Conservation (phyloP, 2,888 invertebrate species). For the Rhaphigaster nebulosa region DNA sequence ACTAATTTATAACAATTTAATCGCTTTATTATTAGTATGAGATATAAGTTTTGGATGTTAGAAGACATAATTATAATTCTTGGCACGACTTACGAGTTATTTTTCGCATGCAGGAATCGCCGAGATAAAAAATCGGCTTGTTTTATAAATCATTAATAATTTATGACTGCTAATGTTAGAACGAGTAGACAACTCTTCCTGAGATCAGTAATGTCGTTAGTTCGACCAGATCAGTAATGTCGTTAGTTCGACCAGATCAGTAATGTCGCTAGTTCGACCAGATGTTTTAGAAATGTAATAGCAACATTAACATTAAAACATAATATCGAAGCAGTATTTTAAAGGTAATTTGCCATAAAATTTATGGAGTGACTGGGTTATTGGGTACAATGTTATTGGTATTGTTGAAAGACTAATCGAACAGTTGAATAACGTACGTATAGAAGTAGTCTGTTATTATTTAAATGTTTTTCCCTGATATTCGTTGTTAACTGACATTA, state of each 20-base stretch:
- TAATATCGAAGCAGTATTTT: no score
- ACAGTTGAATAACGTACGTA: no score
- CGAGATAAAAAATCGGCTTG: not conserved
- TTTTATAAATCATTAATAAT: constrained; percentile 17
- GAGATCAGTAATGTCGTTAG: not conserved
- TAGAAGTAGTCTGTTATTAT: no score
- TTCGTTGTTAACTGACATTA: no score
- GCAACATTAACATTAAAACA: no score
- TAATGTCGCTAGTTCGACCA: not conserved
- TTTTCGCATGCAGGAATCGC: not conserved
- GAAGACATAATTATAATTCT: constrained; percentile 1
- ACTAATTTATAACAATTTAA: not conserved
- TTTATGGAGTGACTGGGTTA: no score
- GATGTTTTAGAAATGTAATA: not conserved
- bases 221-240: not conserved
- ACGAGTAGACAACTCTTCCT: not conserved
- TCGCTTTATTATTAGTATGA: constrained; percentile 13
- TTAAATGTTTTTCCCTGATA: no score
- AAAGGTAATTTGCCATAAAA: no score
- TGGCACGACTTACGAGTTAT: not conserved
- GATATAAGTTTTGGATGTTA: not conserved
- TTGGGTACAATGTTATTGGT: not conserved
- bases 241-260: not conserved
- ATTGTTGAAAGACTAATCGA: no score
- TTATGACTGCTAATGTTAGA: constrained; percentile 14